A percentile compares a stretch with the other conserved stretches of the same genome.
Evolutionary conservation across 2,888 invertebrate species (phyloP).

Genomic region (Periphyllus acericola): DNA sequence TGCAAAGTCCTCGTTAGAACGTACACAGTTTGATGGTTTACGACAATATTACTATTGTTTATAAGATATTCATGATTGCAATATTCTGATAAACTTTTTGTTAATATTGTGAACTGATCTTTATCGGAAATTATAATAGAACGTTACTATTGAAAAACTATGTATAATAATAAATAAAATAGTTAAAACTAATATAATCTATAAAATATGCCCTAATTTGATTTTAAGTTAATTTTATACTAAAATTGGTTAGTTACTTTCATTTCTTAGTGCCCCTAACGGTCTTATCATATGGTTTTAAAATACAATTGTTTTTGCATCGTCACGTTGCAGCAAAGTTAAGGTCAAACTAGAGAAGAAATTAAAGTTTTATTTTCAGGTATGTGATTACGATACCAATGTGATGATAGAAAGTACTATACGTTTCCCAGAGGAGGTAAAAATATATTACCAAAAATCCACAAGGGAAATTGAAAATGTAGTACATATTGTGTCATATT

Average conservation of each 20-base stretch:
- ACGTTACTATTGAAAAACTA: too few species aligned
- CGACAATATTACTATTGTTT: too few species aligned
- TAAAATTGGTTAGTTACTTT: neutral
- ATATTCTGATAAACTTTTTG: too few species aligned
- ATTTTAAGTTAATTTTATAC: too few species aligned
- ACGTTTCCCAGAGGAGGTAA: neutral
- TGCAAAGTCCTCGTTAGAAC: too few species aligned
- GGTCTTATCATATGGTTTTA: neutral
- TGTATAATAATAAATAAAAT: too few species aligned
- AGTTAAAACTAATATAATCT: too few species aligned
- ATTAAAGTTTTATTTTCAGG: constrained; percentile 21
- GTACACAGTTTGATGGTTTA: too few species aligned
- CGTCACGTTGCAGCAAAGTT: constrained; percentile 7
- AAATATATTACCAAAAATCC: constrained; percentile 27
- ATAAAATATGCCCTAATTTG: too few species aligned
- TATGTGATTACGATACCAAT: constrained; percentile 19
- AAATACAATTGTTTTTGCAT: neutral
- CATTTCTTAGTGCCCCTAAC: neutral
- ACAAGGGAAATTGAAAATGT: constrained; percentile 43
- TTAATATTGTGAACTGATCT: too few species aligned
- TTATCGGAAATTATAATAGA: too few species aligned
- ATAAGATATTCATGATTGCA: too few species aligned
- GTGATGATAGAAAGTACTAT: neutral
- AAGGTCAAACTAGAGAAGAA: neutral
- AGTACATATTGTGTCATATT: neutral